These are phyloP conservation scores for Ginglymostoma cirratum DNA, from an alignment of 2,113 vertebrate genomes.

Conservation along the genomic window DNA sequence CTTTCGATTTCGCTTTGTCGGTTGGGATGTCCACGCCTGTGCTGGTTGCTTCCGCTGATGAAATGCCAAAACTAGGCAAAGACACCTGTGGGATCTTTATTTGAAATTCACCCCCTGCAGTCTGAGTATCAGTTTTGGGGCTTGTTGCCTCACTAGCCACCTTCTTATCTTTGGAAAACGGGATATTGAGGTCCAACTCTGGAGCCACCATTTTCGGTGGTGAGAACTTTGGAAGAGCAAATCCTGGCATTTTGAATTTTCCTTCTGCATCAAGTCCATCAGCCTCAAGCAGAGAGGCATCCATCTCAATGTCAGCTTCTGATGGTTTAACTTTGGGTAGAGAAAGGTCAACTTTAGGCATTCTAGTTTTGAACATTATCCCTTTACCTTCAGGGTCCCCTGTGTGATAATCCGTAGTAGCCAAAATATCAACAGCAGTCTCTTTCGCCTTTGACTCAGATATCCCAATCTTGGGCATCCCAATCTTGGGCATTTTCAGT, in stretches of 20 bases:
- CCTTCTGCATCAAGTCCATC: constrained; percentile 46
- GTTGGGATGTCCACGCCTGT: constrained; percentile 47
- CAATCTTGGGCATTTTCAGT: constrained; percentile 50
- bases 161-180: constrained; percentile 37
- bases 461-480: constrained; percentile 44
- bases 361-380: constrained; percentile 43
- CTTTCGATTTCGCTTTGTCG: constrained; percentile 43
- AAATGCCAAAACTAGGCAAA: constrained; percentile 52
- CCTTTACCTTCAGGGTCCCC: constrained; percentile 44
- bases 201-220: constrained; percentile 42
- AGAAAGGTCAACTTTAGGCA: constrained; percentile 49
- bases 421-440: neutral
- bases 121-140: constrained; percentile 32
- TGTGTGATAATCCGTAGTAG: constrained; percentile 38
- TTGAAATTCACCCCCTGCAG: constrained; percentile 41
- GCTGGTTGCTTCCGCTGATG: constrained; percentile 41
- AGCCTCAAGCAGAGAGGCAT: constrained; percentile 37
- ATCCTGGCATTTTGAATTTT: constrained; percentile 49
- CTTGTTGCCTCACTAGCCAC: too few species aligned
- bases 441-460: constrained; percentile 42
- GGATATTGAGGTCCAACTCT: constrained; percentile 52
- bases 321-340: constrained; percentile 47
- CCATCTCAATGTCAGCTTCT: constrained; percentile 35
- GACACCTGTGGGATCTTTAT: constrained; percentile 43
- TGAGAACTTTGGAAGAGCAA: constrained; percentile 48